A percentile compares a stretch with the other conserved stretches of the same genome.
Conservation (phyloP, 1,140 invertebrate species). For the Eupeodes corollae region DNA sequence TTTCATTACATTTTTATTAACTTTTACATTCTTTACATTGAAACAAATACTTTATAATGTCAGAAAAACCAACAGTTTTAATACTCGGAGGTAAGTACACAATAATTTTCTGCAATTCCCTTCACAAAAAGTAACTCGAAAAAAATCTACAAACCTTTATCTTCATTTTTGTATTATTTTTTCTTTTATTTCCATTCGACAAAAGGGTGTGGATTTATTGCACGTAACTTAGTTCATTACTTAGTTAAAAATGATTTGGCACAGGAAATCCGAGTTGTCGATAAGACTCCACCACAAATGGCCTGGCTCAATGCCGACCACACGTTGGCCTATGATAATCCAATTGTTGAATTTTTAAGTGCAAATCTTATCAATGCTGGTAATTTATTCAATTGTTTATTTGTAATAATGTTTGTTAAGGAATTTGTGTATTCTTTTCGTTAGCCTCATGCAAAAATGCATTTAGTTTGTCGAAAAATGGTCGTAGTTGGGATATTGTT, state of each 20-base stretch:
- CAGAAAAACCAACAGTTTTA: slow-evolving; percentile 32
- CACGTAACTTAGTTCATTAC: slow-evolving; percentile 74
- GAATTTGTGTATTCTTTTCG: slow-evolving; percentile 14
- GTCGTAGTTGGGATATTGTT: slow-evolving; percentile 58
- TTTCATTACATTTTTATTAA: too few relatives aligned
- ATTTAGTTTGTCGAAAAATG: slow-evolving; percentile 45
- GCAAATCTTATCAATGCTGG: slow-evolving; percentile 81
- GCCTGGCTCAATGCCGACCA: slow-evolving; percentile 75
- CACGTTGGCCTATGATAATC: slow-evolving; percentile 54
- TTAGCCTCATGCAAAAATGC: slow-evolving; percentile 66
- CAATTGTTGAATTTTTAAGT: slow-evolving; percentile 77
- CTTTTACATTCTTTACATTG: too few relatives aligned
- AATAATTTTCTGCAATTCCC: not conserved
- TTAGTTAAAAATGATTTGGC: slow-evolving; percentile 67
- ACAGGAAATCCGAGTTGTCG: slow-evolving; percentile 65
- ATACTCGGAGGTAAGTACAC: slow-evolving; percentile 36
- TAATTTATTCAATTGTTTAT: slow-evolving; percentile 38
- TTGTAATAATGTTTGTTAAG: not conserved
- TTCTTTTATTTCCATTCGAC: slow-evolving; percentile 1
- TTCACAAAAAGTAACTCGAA: not conserved
- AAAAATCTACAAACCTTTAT: not conserved
- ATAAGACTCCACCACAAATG: slow-evolving; percentile 85
- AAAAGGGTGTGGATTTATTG: slow-evolving; percentile 83
- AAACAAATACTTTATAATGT: slow-evolving; percentile 11
- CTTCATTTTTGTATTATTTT: slow-evolving; percentile 1